Evolutionary conservation across 2,113 vertebrate species (phyloP).

Genomic region (Oncorhynchus mykiss): DNA sequence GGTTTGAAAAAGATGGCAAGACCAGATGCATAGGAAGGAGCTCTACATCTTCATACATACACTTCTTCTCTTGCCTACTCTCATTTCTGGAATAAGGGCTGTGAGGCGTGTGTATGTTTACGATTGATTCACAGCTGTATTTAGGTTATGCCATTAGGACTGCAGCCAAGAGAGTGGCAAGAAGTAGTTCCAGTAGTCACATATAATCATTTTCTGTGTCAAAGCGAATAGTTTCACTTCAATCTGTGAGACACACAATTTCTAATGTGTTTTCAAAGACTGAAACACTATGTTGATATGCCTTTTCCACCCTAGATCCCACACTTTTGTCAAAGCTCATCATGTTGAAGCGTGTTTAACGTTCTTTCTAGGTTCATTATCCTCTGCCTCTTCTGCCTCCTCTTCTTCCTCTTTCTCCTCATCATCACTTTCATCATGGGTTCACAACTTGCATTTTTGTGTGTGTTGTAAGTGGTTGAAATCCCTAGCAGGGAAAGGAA

Average conservation of each 20-base stretch:
- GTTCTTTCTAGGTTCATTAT: conserved; percentile 9
- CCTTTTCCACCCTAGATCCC: no score
- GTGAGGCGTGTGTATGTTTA: conserved; percentile 11
- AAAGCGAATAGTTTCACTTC: conserved; percentile 33
- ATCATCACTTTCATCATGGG: background rate
- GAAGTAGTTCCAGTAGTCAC: conserved; percentile 11
- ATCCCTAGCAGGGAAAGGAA: background rate
- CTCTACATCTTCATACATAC: no score
- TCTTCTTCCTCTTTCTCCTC: no score
- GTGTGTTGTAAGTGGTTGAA: background rate
- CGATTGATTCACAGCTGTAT: background rate
- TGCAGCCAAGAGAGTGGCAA: background rate
- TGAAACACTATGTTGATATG: no score
- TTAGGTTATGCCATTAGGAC: background rate
- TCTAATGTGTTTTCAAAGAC: conserved; percentile 39
- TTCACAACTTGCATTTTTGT: conserved; percentile 18
- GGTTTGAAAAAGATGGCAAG: no score
- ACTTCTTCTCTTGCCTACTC: no score
- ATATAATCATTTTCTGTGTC: conserved; percentile 26
- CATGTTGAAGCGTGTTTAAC: background rate
- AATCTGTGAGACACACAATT: conserved; percentile 25
- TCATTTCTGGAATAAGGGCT: conserved; percentile 42
- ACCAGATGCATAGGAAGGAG: no score
- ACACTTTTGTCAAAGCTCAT: background rate
- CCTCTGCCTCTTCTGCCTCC: conserved; percentile 4